These are phyloP conservation scores for Neopipo cinnamomea DNA, from an alignment of 2,113 vertebrate species.

Conservation along the genomic window DNA sequence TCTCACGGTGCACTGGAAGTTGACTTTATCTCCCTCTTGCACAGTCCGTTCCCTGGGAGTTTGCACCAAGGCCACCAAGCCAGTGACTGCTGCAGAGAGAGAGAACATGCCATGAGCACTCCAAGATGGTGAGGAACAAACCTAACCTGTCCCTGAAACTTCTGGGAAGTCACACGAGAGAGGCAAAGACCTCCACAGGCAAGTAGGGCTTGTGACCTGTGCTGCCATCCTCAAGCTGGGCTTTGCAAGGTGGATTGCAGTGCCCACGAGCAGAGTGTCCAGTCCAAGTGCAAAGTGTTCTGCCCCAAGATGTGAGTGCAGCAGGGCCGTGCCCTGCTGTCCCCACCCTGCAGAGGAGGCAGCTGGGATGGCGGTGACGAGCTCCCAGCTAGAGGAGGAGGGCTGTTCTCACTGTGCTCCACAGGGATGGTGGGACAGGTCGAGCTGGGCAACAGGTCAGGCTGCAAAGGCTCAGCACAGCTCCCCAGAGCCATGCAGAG, in stretches of 20 bases:
- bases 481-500: neutral
- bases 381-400: neutral
- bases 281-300: neutral
- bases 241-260: neutral
- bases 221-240: neutral
- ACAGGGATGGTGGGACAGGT: neutral
- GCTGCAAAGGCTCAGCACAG: neutral
- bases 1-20: neutral
- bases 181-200: neutral
- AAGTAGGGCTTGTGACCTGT: too few species aligned
- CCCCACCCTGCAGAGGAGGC: neutral
- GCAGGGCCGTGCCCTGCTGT: neutral
- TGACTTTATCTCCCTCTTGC: fast-evolving
- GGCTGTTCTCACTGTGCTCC: neutral
- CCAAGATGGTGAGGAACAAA: neutral
- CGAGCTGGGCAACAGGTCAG: neutral
- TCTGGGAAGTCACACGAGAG: neutral
- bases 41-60: fast-evolving
- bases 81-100: neutral
- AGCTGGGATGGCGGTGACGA: neutral
- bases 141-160: neutral
- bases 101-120: neutral
- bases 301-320: neutral
- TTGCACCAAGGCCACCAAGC: neutral
- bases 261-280: neutral